Percentiles rank a stretch among this genome's conserved stretches.
These are phyloP conservation scores for Limnodromus scolopaceus DNA, from an alignment of 2,797 vertebrate genomes.

Conservation along the genomic window DNA sequence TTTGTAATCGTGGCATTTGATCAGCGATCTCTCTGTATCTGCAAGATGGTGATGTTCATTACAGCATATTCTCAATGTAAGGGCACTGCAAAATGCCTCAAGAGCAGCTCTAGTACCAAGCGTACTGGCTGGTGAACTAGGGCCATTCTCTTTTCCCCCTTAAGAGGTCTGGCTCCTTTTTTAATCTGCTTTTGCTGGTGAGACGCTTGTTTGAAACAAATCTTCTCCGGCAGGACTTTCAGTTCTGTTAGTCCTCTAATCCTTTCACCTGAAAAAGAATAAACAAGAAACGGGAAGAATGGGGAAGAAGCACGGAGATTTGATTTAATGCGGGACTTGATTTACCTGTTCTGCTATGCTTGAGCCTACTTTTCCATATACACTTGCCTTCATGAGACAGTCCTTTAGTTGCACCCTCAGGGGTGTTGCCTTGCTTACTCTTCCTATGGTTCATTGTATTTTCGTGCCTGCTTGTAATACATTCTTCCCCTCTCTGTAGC, in stretches of 20 bases:
- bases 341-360: not conserved
- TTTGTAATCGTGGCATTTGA: not conserved
- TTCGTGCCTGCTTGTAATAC: not conserved
- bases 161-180: not conserved
- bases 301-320: not conserved
- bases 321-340: not conserved
- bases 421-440: not conserved
- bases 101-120: not conserved
- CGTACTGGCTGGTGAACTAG: not conserved
- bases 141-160: not conserved
- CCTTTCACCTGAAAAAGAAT: not conserved
- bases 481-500: not conserved
- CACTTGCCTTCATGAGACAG: not conserved
- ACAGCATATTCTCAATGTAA: not conserved
- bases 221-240: not conserved
- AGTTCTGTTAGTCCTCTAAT: not conserved
- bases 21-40: not conserved
- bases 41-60: not conserved
- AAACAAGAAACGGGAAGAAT: not conserved
- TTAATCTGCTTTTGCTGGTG: not conserved
- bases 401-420: not conserved
- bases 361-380: not conserved
- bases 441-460: not conserved
- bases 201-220: not conserved
- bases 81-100: not conserved